Evolutionary conservation across 2,797 vertebrate species (phyloP).

Genomic region (Microchirus variegatus): DNA sequence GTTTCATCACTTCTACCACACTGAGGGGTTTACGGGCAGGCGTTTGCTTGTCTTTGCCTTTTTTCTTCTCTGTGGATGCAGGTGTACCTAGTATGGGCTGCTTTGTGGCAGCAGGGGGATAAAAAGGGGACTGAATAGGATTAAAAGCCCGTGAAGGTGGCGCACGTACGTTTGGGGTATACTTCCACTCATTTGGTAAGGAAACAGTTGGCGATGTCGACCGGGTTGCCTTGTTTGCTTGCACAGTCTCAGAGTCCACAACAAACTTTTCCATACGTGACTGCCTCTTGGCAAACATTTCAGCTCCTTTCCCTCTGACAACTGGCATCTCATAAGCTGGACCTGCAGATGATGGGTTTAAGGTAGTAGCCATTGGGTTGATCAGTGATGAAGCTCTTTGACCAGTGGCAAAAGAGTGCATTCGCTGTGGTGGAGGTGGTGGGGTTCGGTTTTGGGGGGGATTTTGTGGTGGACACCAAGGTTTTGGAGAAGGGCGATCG

Average conservation of each 20-base stretch:
- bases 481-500: constrained; percentile 74
- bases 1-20: constrained; percentile 97
- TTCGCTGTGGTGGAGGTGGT: constrained; percentile 70
- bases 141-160: constrained; percentile 94
- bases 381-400: constrained; percentile 76
- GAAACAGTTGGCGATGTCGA: constrained; percentile 91
- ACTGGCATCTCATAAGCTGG: constrained; percentile 89
- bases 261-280: constrained; percentile 98
- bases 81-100: constrained; percentile 76
- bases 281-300: constrained; percentile 96
- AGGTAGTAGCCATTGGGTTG: constrained; percentile 80
- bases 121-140: constrained; percentile 93
- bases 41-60: constrained; percentile 83
- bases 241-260: constrained; percentile 94
- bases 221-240: constrained; percentile 87
- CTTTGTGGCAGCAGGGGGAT: constrained; percentile 90
- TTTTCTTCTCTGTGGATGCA: constrained; percentile 84
- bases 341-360: constrained; percentile 73
- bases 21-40: constrained; percentile 92
- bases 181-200: constrained; percentile 94
- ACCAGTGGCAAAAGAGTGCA: constrained; percentile 69
- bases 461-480: constrained; percentile 69
- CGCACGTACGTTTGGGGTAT: constrained; percentile 93
- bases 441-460: constrained; percentile 47
- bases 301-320: constrained; percentile 93